A percentile compares a stretch with the other conserved stretches of the same genome.
These are phyloP conservation scores for Polydrusus pterygomalis DNA, from an alignment of 2,888 invertebrate genomes.

Conservation along the genomic window DNA sequence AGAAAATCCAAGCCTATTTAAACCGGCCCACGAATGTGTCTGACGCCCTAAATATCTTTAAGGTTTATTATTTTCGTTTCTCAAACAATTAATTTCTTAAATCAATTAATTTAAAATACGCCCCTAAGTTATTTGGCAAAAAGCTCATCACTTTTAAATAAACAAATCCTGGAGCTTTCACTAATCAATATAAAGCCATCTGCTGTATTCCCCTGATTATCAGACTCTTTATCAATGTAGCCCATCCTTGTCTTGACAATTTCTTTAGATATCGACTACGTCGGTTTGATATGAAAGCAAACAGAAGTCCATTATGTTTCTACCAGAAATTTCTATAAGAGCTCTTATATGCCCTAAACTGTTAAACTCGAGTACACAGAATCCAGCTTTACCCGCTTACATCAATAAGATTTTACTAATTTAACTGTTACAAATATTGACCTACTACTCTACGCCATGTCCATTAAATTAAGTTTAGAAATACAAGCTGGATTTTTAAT, in stretches of 20 bases:
- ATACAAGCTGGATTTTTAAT: conserved; percentile 48
- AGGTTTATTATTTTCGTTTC: too few relatives aligned
- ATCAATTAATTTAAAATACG: not conserved
- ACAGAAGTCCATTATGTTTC: conserved; percentile 65
- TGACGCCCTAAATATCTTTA: too few relatives aligned
- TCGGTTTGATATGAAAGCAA: conserved; percentile 66
- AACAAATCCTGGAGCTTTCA: conserved; percentile 5
- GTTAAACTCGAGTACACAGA: conserved; percentile 51
- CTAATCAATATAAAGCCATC: conserved; percentile 13
- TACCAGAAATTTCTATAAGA: conserved; percentile 58
- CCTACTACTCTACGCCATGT: conserved; percentile 41
- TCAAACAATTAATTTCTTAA: not conserved
- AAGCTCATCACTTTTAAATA: not conserved
- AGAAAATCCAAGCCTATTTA: too few relatives aligned
- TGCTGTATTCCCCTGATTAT: not conserved
- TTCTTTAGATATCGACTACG: conserved; percentile 32
- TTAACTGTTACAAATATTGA: conserved; percentile 52
- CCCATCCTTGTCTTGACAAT: conserved; percentile 20
- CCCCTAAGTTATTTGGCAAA: not conserved
- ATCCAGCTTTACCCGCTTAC: conserved; percentile 49
- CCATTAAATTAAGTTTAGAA: conserved; percentile 50
- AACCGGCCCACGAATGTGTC: too few relatives aligned
- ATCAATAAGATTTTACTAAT: conserved; percentile 54
- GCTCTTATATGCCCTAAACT: conserved; percentile 46
- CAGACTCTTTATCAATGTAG: conserved; percentile 1